These are phyloP conservation scores for Columba livia DNA, from an alignment of 2,113 vertebrate genomes.

Conservation along the genomic window DNA sequence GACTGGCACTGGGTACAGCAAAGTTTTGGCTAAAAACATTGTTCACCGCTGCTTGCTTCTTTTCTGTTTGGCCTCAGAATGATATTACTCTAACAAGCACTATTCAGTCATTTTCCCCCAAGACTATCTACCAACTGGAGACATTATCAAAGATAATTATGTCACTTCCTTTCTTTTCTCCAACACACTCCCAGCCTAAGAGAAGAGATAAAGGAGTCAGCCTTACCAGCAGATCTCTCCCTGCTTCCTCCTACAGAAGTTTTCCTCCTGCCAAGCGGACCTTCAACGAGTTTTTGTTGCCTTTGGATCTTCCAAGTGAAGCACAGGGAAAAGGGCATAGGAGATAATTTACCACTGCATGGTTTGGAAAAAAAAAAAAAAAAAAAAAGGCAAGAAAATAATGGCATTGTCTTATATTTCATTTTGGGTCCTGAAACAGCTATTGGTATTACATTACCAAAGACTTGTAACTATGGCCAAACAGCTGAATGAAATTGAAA, in stretches of 20 bases:
- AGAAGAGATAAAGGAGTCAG: conserved; percentile 3
- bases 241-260: neutral
- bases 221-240: neutral
- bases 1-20: neutral
- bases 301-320: neutral
- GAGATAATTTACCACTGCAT: neutral
- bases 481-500: neutral
- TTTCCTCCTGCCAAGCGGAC: neutral
- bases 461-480: neutral
- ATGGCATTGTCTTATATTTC: neutral
- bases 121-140: neutral
- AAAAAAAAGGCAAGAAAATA: neutral
- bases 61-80: neutral
- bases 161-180: conserved; percentile 44
- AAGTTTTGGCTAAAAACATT: neutral
- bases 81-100: neutral
- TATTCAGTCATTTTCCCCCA: neutral
- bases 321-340: neutral
- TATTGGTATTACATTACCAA: neutral
- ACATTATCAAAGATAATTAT: conserved; percentile 39
- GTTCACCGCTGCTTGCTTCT: neutral
- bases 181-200: neutral
- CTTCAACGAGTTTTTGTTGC: neutral
- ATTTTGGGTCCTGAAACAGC: neutral
- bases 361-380: neutral